Percentiles rank a stretch among this genome's conserved stretches.
These are phyloP conservation scores for Anseranas semipalmata DNA, from an alignment of 2,113 vertebrate genomes.

Conservation along the genomic window DNA sequence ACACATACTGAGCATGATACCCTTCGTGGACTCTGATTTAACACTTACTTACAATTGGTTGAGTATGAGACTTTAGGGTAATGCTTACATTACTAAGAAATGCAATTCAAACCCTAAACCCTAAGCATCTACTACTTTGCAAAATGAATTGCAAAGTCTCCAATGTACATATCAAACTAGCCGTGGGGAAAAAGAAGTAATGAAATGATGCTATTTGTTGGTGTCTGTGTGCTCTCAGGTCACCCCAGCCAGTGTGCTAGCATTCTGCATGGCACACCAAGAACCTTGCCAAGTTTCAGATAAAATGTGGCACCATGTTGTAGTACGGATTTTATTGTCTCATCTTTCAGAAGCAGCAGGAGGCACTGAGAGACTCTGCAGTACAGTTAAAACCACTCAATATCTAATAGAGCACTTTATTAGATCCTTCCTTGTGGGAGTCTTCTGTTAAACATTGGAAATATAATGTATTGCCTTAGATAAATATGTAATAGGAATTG, in stretches of 20 bases:
- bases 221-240: background rate
- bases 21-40: background rate
- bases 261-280: background rate
- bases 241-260: background rate
- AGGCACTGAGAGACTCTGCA: background rate
- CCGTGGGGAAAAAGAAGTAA: background rate
- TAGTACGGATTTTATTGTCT: background rate
- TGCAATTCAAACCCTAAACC: background rate
- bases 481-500: background rate
- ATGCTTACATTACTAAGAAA: background rate
- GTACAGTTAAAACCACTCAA: background rate
- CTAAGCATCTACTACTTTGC: background rate
- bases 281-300: background rate
- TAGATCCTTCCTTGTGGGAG: background rate
- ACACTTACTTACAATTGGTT: background rate
- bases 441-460: conserved; percentile 14
- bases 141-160: background rate
- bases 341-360: background rate
- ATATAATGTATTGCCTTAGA: conserved; percentile 4
- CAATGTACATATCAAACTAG: background rate
- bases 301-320: background rate
- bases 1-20: background rate
- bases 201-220: background rate
- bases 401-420: background rate
- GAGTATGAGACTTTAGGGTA: background rate